A percentile compares a stretch with the other conserved stretches of the same genome.
These are phyloP conservation scores for Guaruba guarouba DNA, from an alignment of 2,113 vertebrate genomes.

Conservation along the genomic window DNA sequence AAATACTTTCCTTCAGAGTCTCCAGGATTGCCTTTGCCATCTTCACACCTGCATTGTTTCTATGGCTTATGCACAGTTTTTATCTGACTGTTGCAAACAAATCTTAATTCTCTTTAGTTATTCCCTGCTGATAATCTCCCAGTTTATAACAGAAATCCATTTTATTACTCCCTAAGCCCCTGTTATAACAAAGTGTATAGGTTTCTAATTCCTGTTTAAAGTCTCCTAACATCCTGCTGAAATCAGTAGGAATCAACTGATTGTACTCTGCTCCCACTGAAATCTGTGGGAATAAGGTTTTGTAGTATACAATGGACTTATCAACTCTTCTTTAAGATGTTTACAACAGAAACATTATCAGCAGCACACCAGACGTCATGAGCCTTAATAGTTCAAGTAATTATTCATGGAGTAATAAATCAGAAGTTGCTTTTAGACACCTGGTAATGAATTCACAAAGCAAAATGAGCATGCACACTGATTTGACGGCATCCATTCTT, in stretches of 20 bases:
- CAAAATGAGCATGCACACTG: background rate
- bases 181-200: constrained; percentile 14
- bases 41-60: background rate
- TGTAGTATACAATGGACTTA: background rate
- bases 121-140: background rate
- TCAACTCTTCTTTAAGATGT: background rate
- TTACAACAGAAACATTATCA: background rate
- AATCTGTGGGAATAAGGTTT: background rate
- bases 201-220: constrained; percentile 37
- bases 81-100: background rate
- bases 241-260: constrained; percentile 10
- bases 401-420: background rate
- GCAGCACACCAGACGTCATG: background rate
- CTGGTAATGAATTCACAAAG: background rate
- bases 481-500: background rate
- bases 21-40: background rate
- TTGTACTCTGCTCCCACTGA: background rate
- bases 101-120: background rate
- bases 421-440: background rate
- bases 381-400: background rate
- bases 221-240: background rate
- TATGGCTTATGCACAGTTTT: background rate
- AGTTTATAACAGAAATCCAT: constrained; percentile 22
- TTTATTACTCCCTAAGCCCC: background rate
- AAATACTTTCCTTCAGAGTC: background rate